Base-by-base conservation (phyloP, 2,888 invertebrate species). In the Euzetes globulus region DNA sequence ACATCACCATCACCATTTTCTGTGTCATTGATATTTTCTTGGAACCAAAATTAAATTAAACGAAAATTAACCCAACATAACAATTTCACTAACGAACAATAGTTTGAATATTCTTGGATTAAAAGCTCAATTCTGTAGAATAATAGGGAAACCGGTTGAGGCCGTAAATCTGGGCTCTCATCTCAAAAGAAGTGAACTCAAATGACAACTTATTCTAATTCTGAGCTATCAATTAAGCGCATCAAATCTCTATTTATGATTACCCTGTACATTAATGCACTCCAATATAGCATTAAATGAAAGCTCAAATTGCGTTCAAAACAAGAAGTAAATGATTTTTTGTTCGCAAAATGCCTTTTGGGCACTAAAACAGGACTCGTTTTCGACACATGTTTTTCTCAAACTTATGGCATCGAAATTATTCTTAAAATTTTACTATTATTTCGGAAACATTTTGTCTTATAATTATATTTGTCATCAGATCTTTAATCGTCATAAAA, bases 191-290 rank as follows among this genome's bases (percentile, higher is more conserved):
- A 15, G 27, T 58, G 58, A 27, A 60, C 60, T 60, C 60, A 60
- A 60, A 60, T 60, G 33, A 60, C 60, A 27, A 60, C 33, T 29
- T 60, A 60, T 9, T 58, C 58, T 58, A 17, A 58, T 58, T 58
- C 22, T n/a, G n/a, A n/a, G 7, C 19, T 58, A 60, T 29, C 60
- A 60, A 29, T 60, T 60, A 29, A 52, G 29, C 6, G 60, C 60
- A 60, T 27, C 60, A 13, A 60, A 60, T 60, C 29, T 60, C 60
- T 60, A 60, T 29, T 60, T 58, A 11, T 58, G 58, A 60, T 60
- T 60, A 60, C 25, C 29, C 29, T 60, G 29, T 60, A 41, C n/a
- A 17, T 19, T 7, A 52, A 19, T 17, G 60, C 33, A 27, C 1
- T 29, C n/a, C 5, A 52, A 22, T 17, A n/a, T 17, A 60, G 2